A percentile compares a stretch with the other conserved stretches of the same genome.
Conservation (phyloP, 1,140 invertebrate genomes). For the Gryon sp. region DNA sequence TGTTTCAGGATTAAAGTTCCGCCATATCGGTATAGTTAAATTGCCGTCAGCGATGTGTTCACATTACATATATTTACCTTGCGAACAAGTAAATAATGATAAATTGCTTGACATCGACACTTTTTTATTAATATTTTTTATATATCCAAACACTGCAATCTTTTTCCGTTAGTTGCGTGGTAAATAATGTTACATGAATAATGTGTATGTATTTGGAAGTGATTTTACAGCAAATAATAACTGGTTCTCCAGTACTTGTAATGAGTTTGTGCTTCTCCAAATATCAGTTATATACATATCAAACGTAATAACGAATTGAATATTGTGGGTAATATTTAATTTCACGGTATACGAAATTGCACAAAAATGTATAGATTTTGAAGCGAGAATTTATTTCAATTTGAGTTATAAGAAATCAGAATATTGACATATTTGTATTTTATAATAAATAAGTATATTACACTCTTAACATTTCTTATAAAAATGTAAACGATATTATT, state of each 20-base stretch:
- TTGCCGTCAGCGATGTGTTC: conserved; percentile 26
- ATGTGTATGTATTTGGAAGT: conserved; percentile 30
- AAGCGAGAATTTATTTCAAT: too few species aligned
- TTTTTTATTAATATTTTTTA: conserved; percentile 18
- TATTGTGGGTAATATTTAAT: too few species aligned
- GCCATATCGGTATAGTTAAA: conserved; percentile 43
- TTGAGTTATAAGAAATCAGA: too few species aligned
- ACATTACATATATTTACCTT: conserved; percentile 52
- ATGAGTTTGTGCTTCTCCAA: not conserved
- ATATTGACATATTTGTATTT: too few species aligned
- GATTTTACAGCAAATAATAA: conserved; percentile 17
- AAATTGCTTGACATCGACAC: conserved; percentile 34
- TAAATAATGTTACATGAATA: conserved; percentile 18
- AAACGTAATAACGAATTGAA: too few species aligned
- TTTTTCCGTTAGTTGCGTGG: conserved; percentile 26
- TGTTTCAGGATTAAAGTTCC: conserved; percentile 52
- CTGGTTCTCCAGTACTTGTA: not conserved
- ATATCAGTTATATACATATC: conserved; percentile 1
- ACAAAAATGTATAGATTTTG: too few species aligned
- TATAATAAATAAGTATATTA: too few species aligned
- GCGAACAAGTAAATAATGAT: conserved; percentile 55
- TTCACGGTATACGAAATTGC: too few species aligned
- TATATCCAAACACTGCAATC: conserved; percentile 28
- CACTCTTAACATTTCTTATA: too few species aligned
- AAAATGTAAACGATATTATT: too few species aligned